These are phyloP conservation scores for Halcyon chelicuti DNA, from an alignment of 2,797 vertebrate species.

Conservation along the genomic window DNA sequence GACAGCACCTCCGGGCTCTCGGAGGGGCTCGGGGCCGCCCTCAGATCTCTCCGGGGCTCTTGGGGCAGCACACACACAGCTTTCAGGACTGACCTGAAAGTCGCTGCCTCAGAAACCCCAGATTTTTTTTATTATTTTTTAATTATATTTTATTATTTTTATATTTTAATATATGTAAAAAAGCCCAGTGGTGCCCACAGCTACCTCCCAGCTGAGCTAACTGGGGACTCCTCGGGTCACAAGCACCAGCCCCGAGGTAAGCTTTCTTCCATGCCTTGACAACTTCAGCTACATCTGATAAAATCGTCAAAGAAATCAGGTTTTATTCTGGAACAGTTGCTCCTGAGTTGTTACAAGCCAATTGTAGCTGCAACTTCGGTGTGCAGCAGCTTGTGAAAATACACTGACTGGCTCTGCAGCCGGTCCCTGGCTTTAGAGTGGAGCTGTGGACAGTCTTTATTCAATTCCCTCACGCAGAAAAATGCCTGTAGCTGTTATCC, in stretches of 20 bases:
- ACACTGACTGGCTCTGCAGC: fast-evolving
- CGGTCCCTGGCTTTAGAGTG: background rate
- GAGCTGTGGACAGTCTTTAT: background rate
- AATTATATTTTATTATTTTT: too few species aligned
- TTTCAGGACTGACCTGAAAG: background rate
- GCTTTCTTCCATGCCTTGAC: background rate
- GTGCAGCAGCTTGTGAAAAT: background rate
- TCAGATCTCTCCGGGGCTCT: background rate
- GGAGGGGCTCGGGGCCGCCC: background rate
- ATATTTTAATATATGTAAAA: background rate
- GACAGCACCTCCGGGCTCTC: background rate
- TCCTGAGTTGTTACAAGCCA: background rate
- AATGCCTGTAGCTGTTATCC: background rate
- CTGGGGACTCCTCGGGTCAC: background rate
- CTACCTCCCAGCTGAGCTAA: background rate
- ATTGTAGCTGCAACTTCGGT: background rate
- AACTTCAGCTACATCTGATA: background rate
- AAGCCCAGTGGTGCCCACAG: background rate
- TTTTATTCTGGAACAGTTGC: background rate
- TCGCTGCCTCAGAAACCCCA: background rate
- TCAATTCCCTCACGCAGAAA: background rate
- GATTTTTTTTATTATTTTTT: too few species aligned
- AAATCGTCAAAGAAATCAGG: background rate
- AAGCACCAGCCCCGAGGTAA: background rate
- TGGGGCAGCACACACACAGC: background rate